Conservation (phyloP, 2,113 vertebrate species). For the Phyllostomus discolor region DNA sequence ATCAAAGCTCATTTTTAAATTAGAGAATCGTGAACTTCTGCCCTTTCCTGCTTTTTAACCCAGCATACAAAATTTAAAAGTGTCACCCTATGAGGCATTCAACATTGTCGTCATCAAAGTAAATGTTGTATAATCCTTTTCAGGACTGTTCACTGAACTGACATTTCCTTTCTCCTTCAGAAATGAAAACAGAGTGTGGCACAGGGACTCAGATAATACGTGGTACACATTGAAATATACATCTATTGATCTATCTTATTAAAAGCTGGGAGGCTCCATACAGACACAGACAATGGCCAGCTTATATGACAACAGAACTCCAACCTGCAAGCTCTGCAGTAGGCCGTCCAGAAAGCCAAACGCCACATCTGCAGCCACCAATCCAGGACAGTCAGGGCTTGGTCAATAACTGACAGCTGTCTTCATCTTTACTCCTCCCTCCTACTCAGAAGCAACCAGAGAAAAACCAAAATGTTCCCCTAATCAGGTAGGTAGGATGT, state of each 20-base stretch:
- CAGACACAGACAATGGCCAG: background rate
- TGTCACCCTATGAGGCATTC: background rate
- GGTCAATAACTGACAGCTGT: background rate
- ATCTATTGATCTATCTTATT: background rate
- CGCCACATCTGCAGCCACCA: background rate
- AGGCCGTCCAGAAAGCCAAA: background rate
- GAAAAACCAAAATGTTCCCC: background rate
- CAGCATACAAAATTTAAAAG: background rate
- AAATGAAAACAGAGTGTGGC: background rate
- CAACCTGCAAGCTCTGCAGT: background rate
- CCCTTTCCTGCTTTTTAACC: background rate
- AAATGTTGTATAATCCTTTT: background rate
- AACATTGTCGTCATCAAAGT: constrained; percentile 24
- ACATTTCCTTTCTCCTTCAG: constrained; percentile 8
- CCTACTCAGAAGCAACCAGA: background rate
- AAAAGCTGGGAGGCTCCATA: background rate
- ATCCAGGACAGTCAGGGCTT: background rate
- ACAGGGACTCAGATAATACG: background rate
- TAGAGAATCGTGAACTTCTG: background rate
- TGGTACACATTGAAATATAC: background rate
- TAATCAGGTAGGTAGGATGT: too few relatives aligned
- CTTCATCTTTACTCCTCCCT: background rate
- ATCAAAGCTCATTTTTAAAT: background rate
- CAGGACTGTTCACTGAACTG: constrained; percentile 10
- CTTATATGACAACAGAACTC: background rate